Evolutionary conservation across 2,797 vertebrate species (phyloP), one percentile per base, ranked within the genome.

Genomic region (Mastacembelus armatus): DNA sequence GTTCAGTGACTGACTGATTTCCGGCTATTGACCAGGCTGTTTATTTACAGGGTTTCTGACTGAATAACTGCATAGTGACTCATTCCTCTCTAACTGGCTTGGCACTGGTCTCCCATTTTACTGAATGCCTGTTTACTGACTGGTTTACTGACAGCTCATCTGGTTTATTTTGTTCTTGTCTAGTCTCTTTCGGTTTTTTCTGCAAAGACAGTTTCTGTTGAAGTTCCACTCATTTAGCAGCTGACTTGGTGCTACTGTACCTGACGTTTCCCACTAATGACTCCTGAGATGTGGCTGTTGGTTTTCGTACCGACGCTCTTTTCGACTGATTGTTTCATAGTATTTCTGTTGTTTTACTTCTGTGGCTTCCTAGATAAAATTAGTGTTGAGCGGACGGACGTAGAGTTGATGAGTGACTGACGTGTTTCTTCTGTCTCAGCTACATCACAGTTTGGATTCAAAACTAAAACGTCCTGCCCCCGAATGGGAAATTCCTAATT

Each of bases 401-500:
- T 18, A 4, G 10, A n/a, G 32, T 15, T 19, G 11, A 27, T 12
- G n/a, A 38, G 15, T n/a, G n/a, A n/a, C n/a, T n/a, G n/a, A n/a
- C n/a, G n/a, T n/a, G n/a, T n/a, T n/a, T n/a, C n/a, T n/a, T n/a
- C n/a, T n/a, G n/a, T n/a, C n/a, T n/a, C n/a, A 36, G 18, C 19
- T 50, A 11, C 29, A 11, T 30, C 47, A 15, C 42, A 5, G 29
- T 9, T 14, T 66, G 42, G 26, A 18, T 55, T 44, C 16, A 36
- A 19, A 51, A 26, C 19, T 48, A 15, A 33, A 65, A 55, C 59
- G 16, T 30, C 29, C 49, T 35, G 30, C 9, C 12, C 60, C 24
- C 52, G 12, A 43, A 19, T 3, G 7, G 48, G 35, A 19, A 9
- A 54, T 30, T 65, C 21, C 30, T 57, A 21, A 58, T 75, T 49